Conservation (phyloP, 1,140 invertebrate species). For the Drosophila ambigua region DNA sequence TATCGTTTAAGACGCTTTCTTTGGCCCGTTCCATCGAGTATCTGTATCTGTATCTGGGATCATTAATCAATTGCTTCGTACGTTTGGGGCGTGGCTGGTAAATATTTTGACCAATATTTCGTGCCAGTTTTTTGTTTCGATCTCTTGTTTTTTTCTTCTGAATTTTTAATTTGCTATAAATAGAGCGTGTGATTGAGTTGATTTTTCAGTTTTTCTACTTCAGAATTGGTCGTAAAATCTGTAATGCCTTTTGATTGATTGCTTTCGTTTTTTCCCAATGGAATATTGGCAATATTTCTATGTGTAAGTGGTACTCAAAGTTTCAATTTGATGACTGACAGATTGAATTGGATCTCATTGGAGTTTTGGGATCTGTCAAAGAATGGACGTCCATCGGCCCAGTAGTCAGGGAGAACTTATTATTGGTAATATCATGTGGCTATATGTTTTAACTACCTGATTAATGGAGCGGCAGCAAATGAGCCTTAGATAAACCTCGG, state of each 20-base stretch:
- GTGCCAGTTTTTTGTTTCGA: constrained; percentile 61
- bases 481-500: constrained; percentile 42
- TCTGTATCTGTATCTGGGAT: constrained; percentile 4
- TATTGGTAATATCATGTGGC: constrained; percentile 13
- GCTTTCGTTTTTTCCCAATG: constrained; percentile 39
- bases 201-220: background rate
- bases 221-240: constrained; percentile 31
- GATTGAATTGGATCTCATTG: constrained; percentile 32
- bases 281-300: constrained; percentile 26
- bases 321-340: constrained; percentile 61
- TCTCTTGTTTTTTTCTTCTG: constrained; percentile 54
- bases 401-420: constrained; percentile 14
- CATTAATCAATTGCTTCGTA: constrained; percentile 64
- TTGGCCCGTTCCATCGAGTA: constrained; percentile 28
- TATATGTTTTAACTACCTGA: constrained; percentile 34
- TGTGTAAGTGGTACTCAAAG: constrained; percentile 17
- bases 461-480: constrained; percentile 53
- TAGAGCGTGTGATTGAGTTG: constrained; percentile 77
- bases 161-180: constrained; percentile 76
- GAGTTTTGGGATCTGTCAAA: constrained; percentile 15
- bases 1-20: constrained; percentile 61
- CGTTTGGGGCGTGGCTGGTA: constrained; percentile 55
- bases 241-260: constrained; percentile 77
- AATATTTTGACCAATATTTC: constrained; percentile 81
- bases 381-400: background rate